Conservation (phyloP, 2,888 invertebrate species). For the Trachelus iudaicus region DNA sequence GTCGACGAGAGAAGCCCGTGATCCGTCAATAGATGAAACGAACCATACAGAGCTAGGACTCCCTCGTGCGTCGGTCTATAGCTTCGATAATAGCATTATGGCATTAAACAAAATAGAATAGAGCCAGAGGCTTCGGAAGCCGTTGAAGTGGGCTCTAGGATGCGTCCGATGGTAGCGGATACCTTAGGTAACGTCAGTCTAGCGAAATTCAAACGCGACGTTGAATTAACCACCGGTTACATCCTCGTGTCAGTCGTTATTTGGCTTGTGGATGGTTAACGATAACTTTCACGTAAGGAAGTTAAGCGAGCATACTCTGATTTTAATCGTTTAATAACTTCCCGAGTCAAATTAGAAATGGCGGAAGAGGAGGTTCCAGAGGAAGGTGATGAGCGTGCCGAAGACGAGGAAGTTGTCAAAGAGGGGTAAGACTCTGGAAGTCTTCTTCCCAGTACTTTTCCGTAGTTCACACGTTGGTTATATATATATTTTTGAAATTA, state of each 20-base stretch:
- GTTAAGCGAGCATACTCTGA: neutral
- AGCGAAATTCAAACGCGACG: constrained; percentile 9
- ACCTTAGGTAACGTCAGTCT: constrained; percentile 12
- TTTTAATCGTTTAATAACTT: neutral
- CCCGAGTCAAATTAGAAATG: constrained; percentile 26
- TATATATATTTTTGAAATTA: neutral
- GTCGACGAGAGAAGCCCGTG: neutral
- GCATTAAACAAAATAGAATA: constrained; percentile 60
- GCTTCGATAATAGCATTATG: constrained; percentile 50
- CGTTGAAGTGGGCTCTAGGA: constrained; percentile 25
- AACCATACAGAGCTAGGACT: neutral
- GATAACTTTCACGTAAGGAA: neutral
- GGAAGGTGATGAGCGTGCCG: neutral
- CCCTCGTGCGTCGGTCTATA: neutral
- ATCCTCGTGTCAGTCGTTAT: constrained; percentile 3
- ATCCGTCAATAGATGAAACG: neutral
- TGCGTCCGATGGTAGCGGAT: neutral
- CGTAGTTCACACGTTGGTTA: neutral
- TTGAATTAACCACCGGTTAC: neutral
- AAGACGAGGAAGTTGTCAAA: constrained; percentile 26
- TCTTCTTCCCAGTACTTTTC: neutral
- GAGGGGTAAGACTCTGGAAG: constrained; percentile 41
- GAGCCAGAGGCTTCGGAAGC: constrained; percentile 55
- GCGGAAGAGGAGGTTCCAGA: constrained; percentile 36
- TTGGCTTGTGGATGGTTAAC: neutral